phyloP scores from a whole-genome alignment of 2,888 invertebrate species.

The Neoitamus cyanurus region DNA sequence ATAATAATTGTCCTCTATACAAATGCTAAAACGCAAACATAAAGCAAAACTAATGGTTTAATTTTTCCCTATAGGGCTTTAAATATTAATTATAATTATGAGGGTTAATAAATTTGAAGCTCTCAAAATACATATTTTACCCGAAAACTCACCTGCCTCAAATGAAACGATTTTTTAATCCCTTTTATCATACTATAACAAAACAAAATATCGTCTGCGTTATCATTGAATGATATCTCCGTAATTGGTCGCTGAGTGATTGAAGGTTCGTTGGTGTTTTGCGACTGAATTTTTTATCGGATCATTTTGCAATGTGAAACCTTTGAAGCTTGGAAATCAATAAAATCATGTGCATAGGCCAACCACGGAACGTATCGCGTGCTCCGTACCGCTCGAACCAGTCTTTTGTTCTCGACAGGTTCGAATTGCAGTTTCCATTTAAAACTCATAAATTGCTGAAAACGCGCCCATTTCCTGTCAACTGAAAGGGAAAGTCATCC shows the following conservation, averaged over 20 bases:
- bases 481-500: constrained; percentile 39
- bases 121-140: no score
- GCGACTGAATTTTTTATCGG: not conserved
- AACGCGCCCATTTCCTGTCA: constrained; percentile 40
- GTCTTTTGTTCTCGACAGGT: not conserved
- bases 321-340: constrained; percentile 12
- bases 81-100: no score
- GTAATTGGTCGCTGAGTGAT: not conserved
- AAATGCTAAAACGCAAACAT: no score
- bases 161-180: not conserved
- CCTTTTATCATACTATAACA: not conserved
- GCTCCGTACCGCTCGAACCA: not conserved
- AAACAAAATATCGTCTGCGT: not conserved
- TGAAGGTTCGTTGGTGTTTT: not conserved
- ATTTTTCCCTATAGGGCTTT: no score
- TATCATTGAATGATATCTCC: not conserved
- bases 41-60: no score
- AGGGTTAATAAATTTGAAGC: no score
- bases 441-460: constrained; percentile 44
- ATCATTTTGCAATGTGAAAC: not conserved
- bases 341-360: not conserved
- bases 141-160: not conserved
- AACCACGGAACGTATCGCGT: not conserved
- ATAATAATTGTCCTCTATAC: no score
- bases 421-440: constrained; percentile 23